phyloP scores from a whole-genome alignment of 2,888 invertebrate species.

The Hoplodrina ambigua region DNA sequence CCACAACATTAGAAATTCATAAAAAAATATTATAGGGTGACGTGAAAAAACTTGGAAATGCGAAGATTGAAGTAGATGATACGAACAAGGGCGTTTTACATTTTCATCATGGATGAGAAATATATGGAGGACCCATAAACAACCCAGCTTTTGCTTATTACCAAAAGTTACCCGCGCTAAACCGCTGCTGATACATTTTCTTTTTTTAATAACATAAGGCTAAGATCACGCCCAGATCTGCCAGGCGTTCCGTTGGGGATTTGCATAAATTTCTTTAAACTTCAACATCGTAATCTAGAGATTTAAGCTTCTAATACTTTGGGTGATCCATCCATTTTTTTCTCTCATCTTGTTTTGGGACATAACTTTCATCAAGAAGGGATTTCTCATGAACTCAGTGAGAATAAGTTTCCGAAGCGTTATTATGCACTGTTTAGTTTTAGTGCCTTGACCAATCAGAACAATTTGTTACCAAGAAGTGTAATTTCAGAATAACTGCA shows the following conservation, averaged over 20 bases:
- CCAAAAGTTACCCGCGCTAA: conserved; percentile 22
- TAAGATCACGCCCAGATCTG: conserved; percentile 42
- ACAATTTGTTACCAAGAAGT: conserved; percentile 41
- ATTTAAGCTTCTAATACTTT: conserved; percentile 55
- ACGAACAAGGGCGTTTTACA: conserved; percentile 1
- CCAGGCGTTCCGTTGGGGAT: conserved; percentile 40
- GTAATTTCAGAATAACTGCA: conserved; percentile 36
- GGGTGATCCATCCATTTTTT: conserved; percentile 31
- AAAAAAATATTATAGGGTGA: not conserved
- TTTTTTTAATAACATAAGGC: conserved; percentile 46
- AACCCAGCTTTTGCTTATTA: conserved; percentile 7
- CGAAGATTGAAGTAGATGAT: not conserved
- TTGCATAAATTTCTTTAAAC: conserved; percentile 58
- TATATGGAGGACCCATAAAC: conserved; percentile 13
- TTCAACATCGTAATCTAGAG: conserved; percentile 49
- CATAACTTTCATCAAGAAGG: conserved; percentile 26
- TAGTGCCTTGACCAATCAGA: conserved; percentile 41
- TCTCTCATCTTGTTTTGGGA: conserved; percentile 38
- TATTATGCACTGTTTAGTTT: conserved; percentile 20
- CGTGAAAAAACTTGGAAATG: not conserved
- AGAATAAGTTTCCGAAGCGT: conserved; percentile 23
- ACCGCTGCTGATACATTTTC: conserved; percentile 34
- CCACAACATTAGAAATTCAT: not conserved
- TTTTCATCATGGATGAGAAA: conserved; percentile 18
- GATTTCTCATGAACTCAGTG: conserved; percentile 17